These are phyloP conservation scores for Acleris cristana DNA, from an alignment of 2,888 invertebrate genomes.

Conservation along the genomic window DNA sequence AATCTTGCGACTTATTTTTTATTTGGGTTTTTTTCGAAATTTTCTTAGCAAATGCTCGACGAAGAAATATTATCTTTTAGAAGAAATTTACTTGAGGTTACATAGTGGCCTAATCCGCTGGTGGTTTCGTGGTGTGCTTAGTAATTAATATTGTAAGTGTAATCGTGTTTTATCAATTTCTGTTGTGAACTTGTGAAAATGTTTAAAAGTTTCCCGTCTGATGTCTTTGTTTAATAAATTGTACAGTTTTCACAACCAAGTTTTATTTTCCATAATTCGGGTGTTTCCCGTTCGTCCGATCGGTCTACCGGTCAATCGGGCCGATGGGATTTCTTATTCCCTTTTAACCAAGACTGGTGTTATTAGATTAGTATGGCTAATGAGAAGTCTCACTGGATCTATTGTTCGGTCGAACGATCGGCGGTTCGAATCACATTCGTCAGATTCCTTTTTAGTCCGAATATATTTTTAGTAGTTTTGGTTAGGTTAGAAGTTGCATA, in stretches of 20 bases:
- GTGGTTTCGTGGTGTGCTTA: conserved; percentile 38
- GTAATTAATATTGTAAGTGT: conserved; percentile 62
- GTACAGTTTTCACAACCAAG: conserved; percentile 43
- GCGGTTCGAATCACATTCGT: too few relatives aligned
- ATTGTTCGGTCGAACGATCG: too few relatives aligned
- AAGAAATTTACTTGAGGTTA: conserved; percentile 41
- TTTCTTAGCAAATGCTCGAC: conserved; percentile 63
- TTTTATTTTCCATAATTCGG: conserved; percentile 35
- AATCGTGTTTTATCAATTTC: conserved; percentile 62
- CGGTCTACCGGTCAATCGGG: too few relatives aligned
- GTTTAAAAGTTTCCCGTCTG: conserved; percentile 59
- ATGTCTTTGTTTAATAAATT: conserved; percentile 63
- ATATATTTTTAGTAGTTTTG: too few relatives aligned
- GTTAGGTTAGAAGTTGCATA: too few relatives aligned
- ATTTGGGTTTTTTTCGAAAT: conserved; percentile 57
- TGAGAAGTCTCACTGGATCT: too few relatives aligned
- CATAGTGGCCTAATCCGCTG: conserved; percentile 48
- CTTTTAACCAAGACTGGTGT: too few relatives aligned
- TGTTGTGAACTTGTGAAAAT: conserved; percentile 53
- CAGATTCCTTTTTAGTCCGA: too few relatives aligned
- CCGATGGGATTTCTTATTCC: too few relatives aligned
- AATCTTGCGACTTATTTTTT: conserved; percentile 61
- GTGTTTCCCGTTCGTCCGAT: too few relatives aligned
- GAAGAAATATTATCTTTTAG: conserved; percentile 52
- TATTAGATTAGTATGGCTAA: too few relatives aligned